Conservation (phyloP, 2,888 invertebrate genomes). For the Monochamus alternatus region DNA sequence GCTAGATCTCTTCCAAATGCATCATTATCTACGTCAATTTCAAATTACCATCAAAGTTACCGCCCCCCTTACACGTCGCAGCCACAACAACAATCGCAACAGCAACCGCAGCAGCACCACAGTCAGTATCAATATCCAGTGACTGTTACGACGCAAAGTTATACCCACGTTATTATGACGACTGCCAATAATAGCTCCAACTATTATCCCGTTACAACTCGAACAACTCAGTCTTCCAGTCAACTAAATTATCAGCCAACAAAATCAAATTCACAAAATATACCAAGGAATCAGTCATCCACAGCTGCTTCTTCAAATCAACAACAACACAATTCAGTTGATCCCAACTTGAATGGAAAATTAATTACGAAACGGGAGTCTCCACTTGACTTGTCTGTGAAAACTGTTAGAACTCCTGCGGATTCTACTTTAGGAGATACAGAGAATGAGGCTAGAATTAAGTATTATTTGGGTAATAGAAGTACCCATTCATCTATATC, state of each 20-base stretch:
- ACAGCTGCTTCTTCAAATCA: conserved; percentile 37
- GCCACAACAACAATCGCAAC: conserved; percentile 6
- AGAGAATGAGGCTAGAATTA: conserved; percentile 68
- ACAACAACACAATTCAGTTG: conserved; percentile 39
- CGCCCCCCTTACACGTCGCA: conserved; percentile 37
- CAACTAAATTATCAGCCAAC: conserved; percentile 63
- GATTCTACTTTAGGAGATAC: conserved; percentile 88
- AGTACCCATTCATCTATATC: conserved; percentile 66
- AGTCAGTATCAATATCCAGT: conserved; percentile 58
- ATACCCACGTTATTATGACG: conserved; percentile 63
- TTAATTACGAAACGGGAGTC: conserved; percentile 78
- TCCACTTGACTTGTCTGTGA: conserved; percentile 90
- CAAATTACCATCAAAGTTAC: conserved; percentile 47
- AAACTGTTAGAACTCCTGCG: conserved; percentile 90
- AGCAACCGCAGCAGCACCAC: conserved; percentile 46
- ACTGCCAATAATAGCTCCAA: conserved; percentile 60
- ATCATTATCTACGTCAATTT: conserved; percentile 12
- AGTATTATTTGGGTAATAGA: conserved; percentile 56
- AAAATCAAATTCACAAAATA: conserved; percentile 34
- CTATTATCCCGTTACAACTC: conserved; percentile 62
- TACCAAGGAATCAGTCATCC: conserved; percentile 48
- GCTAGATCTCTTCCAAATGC: conserved; percentile 48
- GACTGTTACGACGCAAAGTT: conserved; percentile 53
- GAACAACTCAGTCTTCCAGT: conserved; percentile 67
- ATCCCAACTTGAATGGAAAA: conserved; percentile 45